phyloP scores from a whole-genome alignment of 2,888 invertebrate species.

The Temnothorax rugatulus region DNA sequence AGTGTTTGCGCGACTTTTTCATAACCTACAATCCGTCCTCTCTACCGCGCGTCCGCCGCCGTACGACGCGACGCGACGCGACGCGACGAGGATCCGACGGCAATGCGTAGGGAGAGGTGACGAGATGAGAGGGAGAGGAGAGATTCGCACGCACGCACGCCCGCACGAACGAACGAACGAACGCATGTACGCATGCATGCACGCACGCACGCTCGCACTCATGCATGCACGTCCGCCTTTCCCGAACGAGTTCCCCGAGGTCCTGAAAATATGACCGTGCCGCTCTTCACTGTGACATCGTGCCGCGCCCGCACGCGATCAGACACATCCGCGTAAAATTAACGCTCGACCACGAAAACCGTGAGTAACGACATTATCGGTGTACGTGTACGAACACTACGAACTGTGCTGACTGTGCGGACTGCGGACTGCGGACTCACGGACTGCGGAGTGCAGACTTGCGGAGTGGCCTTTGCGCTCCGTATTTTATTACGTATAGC shows the following conservation, averaged over 20 bases:
- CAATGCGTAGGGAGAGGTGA: background rate
- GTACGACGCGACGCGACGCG: constrained; percentile 8
- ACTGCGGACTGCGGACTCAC: too few species aligned
- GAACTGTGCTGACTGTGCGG: too few species aligned
- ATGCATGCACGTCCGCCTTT: background rate
- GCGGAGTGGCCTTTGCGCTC: background rate
- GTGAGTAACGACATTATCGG: constrained; percentile 81
- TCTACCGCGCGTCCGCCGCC: background rate
- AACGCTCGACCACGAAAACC: background rate
- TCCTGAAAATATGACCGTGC: background rate
- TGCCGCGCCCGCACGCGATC: background rate
- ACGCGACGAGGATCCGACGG: background rate
- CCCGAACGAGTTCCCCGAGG: background rate
- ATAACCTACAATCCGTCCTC: constrained; percentile 71
- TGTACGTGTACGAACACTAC: too few species aligned
- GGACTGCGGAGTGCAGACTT: too few species aligned
- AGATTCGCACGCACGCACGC: background rate
- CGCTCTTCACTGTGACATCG: constrained; percentile 7
- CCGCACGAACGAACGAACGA: background rate
- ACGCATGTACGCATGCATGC: background rate
- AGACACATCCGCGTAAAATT: background rate
- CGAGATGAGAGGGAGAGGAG: background rate
- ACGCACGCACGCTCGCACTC: background rate
- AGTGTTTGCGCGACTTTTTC: constrained; percentile 81
- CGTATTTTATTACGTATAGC: background rate